Base-by-base conservation (phyloP, 2,888 invertebrate genomes). In the Sceliomorpha sp. region DNA sequence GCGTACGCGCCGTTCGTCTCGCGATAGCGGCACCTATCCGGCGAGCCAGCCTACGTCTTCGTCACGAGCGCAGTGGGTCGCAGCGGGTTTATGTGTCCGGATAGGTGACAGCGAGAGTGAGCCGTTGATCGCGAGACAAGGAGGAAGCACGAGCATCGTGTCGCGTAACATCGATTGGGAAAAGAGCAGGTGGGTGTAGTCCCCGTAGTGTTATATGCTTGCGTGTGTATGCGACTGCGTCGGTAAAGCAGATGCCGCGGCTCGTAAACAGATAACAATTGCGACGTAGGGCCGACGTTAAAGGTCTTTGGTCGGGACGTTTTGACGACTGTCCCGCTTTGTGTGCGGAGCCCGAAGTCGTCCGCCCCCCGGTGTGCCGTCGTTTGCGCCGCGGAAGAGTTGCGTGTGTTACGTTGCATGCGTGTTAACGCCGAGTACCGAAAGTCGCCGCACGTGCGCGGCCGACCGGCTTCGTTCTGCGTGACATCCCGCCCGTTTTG, bases 181-280 rank as follows among this genome's bases (percentile, higher is more conserved):
- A 72, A 60, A 20, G 70, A 80, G 69, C 80, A 84, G 84, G 84
- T 84, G 81, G 81, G 84, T 84, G 82, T 78, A 75, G 77, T 75
- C 76, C 58, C 67, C 20, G 20, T 20, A 5, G n/a, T n/a, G n/a
- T n/a, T 20, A 20, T 20, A 20, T 20, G 20, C 20, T 4, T 20
- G 63, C 42, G 45, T 29, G 37, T 17, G 34, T 10, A 15, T n/a
- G 31, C 17, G 27, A 5, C 34, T 24, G 14, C 37, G 40, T 29
- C 6, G 48, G 9, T 39, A 29, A 42, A 48, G 47, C 47, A 50
- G 44, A 51, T 20, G 20, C 20, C 5, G n/a, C n/a, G n/a, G n/a
- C 5, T 20, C 5, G 5, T 20, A 20, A 20, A 20, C 5, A 20
- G 5, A 20, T 20, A 5, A 4, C 20, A 20, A 5, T 20, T 5